A percentile compares a stretch with the other conserved stretches of the same genome.
Evolutionary conservation across 92 coral and sea anemone genomes (phyloP).

Genomic region (Galaxea fascicularis): DNA sequence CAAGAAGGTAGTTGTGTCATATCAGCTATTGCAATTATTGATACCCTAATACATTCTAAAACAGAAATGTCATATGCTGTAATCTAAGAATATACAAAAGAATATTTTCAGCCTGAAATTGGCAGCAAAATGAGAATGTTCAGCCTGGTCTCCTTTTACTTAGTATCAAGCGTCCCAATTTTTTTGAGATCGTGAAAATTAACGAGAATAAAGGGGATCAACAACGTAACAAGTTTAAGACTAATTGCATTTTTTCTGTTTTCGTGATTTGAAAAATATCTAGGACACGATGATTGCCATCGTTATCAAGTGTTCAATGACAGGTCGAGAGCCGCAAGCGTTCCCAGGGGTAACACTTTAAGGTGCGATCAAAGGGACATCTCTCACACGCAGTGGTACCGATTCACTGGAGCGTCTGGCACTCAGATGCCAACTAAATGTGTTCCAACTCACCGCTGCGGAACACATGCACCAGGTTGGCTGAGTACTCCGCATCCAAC

Average conservation of each 20-base stretch:
- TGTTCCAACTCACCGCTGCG: slow-evolving; percentile 32
- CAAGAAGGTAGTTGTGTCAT: too few relatives aligned
- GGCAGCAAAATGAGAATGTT: too few relatives aligned
- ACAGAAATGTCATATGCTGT: too few relatives aligned
- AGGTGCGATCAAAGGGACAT: slow-evolving; percentile 43
- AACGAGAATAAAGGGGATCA: too few relatives aligned
- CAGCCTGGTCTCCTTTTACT: too few relatives aligned
- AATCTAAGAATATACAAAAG: too few relatives aligned
- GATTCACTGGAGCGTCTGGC: slow-evolving; percentile 49
- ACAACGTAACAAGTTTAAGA: background rate
- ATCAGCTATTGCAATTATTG: too few relatives aligned
- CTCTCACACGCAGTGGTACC: slow-evolving; percentile 29
- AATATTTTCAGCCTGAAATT: too few relatives aligned
- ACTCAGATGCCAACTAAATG: slow-evolving; percentile 26
- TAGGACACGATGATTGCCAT: background rate
- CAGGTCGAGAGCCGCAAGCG: slow-evolving; percentile 40
- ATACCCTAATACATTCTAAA: too few relatives aligned
- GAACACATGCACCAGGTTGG: slow-evolving; percentile 60
- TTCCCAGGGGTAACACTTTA: slow-evolving; percentile 11
- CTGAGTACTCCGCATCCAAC: slow-evolving; percentile 62
- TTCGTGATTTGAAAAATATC: background rate
- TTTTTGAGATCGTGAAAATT: too few relatives aligned
- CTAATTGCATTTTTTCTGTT: background rate
- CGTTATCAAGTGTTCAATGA: slow-evolving; percentile 23
- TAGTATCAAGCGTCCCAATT: too few relatives aligned